A percentile compares a stretch with the other conserved stretches of the same genome.
Conservation (phyloP, 1,140 invertebrate species). For the Drosophila bipectinata region DNA sequence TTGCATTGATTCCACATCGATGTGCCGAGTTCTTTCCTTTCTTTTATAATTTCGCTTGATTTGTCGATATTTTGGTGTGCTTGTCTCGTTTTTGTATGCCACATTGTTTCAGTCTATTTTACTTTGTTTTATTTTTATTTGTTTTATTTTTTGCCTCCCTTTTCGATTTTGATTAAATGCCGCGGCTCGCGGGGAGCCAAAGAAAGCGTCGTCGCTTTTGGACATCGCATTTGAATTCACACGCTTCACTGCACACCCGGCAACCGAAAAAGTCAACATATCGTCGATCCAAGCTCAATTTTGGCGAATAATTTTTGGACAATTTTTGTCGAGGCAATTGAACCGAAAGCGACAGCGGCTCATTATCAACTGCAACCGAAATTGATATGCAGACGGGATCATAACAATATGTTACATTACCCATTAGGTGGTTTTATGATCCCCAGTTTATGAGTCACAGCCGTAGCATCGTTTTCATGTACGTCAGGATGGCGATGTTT, state of each 20-base stretch:
- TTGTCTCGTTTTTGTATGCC: constrained; percentile 55
- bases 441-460: neutral
- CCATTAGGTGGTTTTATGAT: neutral
- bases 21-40: constrained; percentile 76
- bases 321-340: neutral
- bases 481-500: constrained; percentile 15
- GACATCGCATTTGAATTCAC: constrained; percentile 73
- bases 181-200: constrained; percentile 54
- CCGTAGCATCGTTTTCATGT: constrained; percentile 3
- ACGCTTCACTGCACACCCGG: constrained; percentile 62
- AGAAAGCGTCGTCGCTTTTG: constrained; percentile 59
- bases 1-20: constrained; percentile 78
- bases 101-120: constrained; percentile 30
- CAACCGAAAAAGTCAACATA: constrained; percentile 11
- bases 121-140: constrained; percentile 22
- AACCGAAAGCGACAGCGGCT: neutral
- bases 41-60: constrained; percentile 79
- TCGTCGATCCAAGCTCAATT: constrained; percentile 3
- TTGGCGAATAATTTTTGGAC: neutral
- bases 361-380: neutral
- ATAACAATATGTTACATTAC: too few species aligned
- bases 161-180: constrained; percentile 55
- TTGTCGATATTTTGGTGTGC: constrained; percentile 74
- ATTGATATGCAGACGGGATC: too few species aligned
- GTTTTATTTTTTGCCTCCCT: constrained; percentile 6